A percentile compares a stretch with the other conserved stretches of the same genome.
These are phyloP conservation scores for Champsocephalus gunnari DNA, from an alignment of 2,797 vertebrate genomes.

Conservation along the genomic window DNA sequence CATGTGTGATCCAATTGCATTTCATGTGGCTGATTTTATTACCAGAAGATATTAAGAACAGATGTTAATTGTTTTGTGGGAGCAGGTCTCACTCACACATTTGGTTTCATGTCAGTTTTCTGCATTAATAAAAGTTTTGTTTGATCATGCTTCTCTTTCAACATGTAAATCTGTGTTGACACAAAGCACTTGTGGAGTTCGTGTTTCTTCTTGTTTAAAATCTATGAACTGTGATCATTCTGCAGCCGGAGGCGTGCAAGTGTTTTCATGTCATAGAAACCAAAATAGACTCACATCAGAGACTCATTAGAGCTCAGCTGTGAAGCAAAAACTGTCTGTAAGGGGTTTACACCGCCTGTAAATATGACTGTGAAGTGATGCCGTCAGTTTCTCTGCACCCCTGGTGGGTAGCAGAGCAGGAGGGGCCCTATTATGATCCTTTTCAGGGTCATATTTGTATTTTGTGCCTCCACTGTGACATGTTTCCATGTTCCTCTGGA, in stretches of 20 bases:
- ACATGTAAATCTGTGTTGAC: constrained; percentile 5
- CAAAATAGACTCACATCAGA: constrained; percentile 8
- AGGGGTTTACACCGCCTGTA: background rate
- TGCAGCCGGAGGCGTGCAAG: constrained; percentile 17
- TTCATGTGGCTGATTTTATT: too few species aligned
- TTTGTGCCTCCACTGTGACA: too few species aligned
- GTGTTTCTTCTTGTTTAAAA: constrained; percentile 22
- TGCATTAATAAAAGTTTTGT: background rate
- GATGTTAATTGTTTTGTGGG: background rate
- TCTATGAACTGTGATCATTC: background rate
- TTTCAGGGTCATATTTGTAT: too few species aligned
- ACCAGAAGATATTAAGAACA: too few species aligned
- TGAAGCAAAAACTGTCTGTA: constrained; percentile 1
- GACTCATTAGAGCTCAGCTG: background rate
- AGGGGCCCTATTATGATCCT: too few species aligned
- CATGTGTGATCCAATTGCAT: too few species aligned
- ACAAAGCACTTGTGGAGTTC: constrained; percentile 2
- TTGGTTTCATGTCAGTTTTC: background rate
- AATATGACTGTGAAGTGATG: background rate
- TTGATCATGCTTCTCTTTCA: constrained; percentile 1
- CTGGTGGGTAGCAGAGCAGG: background rate
- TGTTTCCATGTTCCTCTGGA: too few species aligned
- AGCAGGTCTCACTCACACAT: background rate
- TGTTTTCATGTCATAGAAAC: constrained; percentile 15
- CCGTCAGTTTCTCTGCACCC: background rate